phyloP scores from a whole-genome alignment of 2,113 vertebrate genomes.

The Hoplias malabaricus region DNA sequence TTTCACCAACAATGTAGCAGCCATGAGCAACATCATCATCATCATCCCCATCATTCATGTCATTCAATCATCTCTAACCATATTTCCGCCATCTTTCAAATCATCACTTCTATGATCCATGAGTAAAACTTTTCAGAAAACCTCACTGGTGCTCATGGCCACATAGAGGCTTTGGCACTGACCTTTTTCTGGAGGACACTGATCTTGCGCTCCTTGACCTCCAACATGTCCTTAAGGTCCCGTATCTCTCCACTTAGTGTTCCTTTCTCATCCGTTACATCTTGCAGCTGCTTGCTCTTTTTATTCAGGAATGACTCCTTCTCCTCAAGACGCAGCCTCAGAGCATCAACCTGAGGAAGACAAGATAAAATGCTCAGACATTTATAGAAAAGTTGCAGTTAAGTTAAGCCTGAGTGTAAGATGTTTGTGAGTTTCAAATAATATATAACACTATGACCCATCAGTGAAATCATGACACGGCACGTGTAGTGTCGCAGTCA shows the following conservation, averaged over 20 bases:
- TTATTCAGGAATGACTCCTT: constrained; percentile 95
- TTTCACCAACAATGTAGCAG: not conserved
- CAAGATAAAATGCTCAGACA: not conserved
- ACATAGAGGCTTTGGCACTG: constrained; percentile 1
- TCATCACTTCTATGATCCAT: too few species aligned
- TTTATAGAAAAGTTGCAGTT: not conserved
- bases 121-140: not conserved
- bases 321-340: constrained; percentile 92
- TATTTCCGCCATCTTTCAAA: not conserved
- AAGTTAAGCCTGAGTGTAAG: not conserved
- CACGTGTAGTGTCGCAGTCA: too few species aligned
- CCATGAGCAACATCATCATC: not conserved
- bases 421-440: not conserved
- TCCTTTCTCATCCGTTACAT: constrained; percentile 94
- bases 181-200: constrained; percentile 97
- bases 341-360: constrained; percentile 86
- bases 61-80: not conserved
- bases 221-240: constrained; percentile 98
- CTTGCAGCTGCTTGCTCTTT: constrained; percentile 96
- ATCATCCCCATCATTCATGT: not conserved
- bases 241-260: constrained; percentile 91
- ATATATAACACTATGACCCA: too few species aligned
- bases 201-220: constrained; percentile 97
- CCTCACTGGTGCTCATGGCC: not conserved
- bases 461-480: too few species aligned